phyloP scores from a whole-genome alignment of 2,113 vertebrate genomes.

The Phocoena sinus region DNA sequence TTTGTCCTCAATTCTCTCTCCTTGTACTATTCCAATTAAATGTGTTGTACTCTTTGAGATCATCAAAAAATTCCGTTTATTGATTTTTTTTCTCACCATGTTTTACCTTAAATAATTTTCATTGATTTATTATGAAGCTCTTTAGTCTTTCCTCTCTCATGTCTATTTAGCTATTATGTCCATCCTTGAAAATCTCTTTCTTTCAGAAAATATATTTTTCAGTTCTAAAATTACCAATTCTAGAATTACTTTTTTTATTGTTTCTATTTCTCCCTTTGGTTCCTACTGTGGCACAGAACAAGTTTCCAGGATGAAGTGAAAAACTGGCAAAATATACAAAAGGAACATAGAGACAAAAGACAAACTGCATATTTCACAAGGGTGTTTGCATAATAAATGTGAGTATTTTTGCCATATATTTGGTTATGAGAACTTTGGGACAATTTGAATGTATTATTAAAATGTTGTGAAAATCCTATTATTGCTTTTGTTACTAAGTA shows the following conservation, averaged over 20 bases:
- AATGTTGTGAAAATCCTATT: constrained; percentile 43
- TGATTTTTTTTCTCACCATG: background rate
- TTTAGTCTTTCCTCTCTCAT: background rate
- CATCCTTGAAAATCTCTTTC: background rate
- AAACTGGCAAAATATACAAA: background rate
- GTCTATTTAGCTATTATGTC: background rate
- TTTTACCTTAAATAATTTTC: background rate
- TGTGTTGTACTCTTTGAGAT: background rate
- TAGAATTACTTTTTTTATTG: background rate
- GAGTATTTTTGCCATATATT: background rate
- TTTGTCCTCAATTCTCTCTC: background rate
- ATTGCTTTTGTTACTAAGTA: constrained; percentile 60
- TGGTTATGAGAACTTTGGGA: background rate
- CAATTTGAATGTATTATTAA: background rate
- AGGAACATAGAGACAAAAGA: background rate
- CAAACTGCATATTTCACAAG: background rate
- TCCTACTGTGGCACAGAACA: background rate
- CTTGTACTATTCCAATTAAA: background rate
- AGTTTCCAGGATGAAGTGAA: background rate
- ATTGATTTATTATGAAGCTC: background rate
- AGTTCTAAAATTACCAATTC: background rate
- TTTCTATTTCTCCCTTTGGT: background rate
- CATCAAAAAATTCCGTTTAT: background rate
- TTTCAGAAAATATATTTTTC: background rate
- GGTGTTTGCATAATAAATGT: background rate